These are phyloP conservation scores for Synergus gifuensis DNA, from an alignment of 2,888 invertebrate species.

Conservation along the genomic window DNA sequence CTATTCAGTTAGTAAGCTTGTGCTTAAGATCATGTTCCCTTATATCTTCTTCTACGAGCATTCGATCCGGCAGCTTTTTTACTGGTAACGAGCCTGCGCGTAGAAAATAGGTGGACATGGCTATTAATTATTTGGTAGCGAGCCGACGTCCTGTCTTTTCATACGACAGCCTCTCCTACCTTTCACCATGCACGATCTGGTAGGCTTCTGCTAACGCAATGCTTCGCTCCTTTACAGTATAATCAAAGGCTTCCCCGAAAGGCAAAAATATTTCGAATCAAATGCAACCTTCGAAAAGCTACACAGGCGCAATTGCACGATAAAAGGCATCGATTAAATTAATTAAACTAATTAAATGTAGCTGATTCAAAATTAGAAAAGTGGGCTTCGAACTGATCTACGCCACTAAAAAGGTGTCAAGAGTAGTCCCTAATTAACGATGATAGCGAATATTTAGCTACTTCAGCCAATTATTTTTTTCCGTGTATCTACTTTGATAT, in stretches of 20 bases:
- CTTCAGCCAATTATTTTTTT: neutral
- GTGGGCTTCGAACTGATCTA: neutral
- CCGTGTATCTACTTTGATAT: neutral
- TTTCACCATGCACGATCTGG: slow-evolving; percentile 56
- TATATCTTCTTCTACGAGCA: slow-evolving; percentile 28
- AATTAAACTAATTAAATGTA: neutral
- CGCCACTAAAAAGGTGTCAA: too few species aligned
- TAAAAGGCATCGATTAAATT: neutral
- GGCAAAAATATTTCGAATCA: slow-evolving; percentile 50
- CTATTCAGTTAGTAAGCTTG: neutral
- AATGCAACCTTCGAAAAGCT: neutral
- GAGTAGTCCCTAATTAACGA: too few species aligned
- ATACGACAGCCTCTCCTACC: slow-evolving; percentile 52
- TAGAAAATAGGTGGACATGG: slow-evolving; percentile 57
- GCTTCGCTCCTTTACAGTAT: slow-evolving; percentile 37
- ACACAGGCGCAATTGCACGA: neutral
- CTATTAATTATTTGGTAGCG: slow-evolving; percentile 57
- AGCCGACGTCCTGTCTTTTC: slow-evolving; percentile 52
- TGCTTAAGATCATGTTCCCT: slow-evolving; percentile 18
- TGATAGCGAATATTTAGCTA: too few species aligned
- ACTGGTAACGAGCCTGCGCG: slow-evolving; percentile 52
- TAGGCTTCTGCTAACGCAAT: slow-evolving; percentile 49
- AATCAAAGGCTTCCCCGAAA: slow-evolving; percentile 54
- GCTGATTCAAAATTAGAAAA: neutral
- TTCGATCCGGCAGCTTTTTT: slow-evolving; percentile 51